Evolutionary conservation across 2,888 invertebrate genomes (phyloP).

Genomic region (Yponomeuta sedellus): DNA sequence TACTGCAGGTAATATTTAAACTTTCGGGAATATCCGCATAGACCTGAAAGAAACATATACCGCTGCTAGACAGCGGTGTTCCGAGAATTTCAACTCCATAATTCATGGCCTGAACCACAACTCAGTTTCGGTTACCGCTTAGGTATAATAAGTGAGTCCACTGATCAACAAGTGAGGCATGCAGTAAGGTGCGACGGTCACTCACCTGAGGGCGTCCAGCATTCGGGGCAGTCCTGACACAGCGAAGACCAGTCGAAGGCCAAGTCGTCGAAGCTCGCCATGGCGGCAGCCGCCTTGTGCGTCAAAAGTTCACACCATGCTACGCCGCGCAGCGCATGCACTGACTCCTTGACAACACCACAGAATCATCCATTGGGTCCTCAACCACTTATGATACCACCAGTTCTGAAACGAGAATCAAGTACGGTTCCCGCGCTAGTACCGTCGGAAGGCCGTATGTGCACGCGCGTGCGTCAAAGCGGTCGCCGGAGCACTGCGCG

Average conservation of each 20-base stretch:
- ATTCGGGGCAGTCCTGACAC: constrained; percentile 77
- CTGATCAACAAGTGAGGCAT: background rate
- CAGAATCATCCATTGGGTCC: constrained; percentile 5
- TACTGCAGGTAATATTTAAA: background rate
- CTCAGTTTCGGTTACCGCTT: background rate
- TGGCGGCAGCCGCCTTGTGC: constrained; percentile 34
- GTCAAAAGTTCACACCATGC: constrained; percentile 44
- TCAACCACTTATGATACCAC: constrained; percentile 5
- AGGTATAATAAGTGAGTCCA: background rate
- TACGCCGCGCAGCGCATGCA: constrained; percentile 30
- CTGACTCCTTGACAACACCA: background rate
- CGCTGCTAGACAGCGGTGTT: background rate
- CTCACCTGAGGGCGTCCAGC: constrained; percentile 80
- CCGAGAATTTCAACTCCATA: background rate
- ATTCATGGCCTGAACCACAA: background rate
- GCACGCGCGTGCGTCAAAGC: constrained; percentile 55
- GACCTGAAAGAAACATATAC: background rate
- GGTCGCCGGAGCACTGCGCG: constrained; percentile 66
- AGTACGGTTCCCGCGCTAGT: constrained; percentile 8
- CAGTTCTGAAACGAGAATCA: background rate
- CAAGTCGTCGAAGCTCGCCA: constrained; percentile 81
- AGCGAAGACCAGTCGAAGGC: constrained; percentile 80
- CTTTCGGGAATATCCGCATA: background rate
- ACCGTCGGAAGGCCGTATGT: constrained; percentile 28
- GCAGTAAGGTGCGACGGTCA: constrained; percentile 26